Percentiles rank a stretch among this genome's conserved stretches.
These are phyloP conservation scores for Synodontis membranacea DNA, from an alignment of 2,113 vertebrate genomes.

Conservation along the genomic window DNA sequence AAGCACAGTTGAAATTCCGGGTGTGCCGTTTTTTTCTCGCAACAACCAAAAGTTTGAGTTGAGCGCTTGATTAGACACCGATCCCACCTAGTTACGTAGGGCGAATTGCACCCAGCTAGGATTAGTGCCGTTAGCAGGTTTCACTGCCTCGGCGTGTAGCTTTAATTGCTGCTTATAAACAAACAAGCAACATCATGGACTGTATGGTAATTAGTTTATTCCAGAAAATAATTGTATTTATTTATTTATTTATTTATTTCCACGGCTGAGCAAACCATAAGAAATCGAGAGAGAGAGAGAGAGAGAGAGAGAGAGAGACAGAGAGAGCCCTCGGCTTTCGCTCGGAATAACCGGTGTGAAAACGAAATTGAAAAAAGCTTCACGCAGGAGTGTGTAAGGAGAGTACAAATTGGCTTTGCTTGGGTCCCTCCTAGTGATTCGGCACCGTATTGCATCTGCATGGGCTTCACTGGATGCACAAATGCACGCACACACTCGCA, in stretches of 20 bases:
- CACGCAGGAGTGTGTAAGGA: conserved; percentile 29
- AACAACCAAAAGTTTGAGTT: background rate
- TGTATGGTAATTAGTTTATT: background rate
- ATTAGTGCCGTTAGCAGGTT: background rate
- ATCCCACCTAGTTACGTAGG: background rate
- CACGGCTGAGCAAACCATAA: background rate
- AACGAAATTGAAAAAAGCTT: conserved; percentile 2
- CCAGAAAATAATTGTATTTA: background rate
- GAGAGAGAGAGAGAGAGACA: background rate
- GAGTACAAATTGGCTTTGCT: conserved; percentile 46
- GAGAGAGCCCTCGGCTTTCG: background rate
- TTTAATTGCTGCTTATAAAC: background rate
- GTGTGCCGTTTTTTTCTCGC: background rate
- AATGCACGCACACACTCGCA: conserved; percentile 9
- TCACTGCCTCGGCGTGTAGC: background rate
- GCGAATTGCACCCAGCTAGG: background rate
- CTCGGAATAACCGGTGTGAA: conserved; percentile 12
- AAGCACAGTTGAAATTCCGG: background rate
- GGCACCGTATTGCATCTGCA: conserved; percentile 34
- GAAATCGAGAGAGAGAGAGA: background rate
- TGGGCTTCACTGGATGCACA: background rate
- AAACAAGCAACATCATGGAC: background rate
- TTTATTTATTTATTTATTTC: background rate
- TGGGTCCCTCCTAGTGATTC: conserved; percentile 25
- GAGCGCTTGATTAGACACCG: background rate